A percentile compares a stretch with the other conserved stretches of the same genome.
phyloP scores from a whole-genome alignment of 1,140 invertebrate species.

The Bathynomus jamesi region DNA sequence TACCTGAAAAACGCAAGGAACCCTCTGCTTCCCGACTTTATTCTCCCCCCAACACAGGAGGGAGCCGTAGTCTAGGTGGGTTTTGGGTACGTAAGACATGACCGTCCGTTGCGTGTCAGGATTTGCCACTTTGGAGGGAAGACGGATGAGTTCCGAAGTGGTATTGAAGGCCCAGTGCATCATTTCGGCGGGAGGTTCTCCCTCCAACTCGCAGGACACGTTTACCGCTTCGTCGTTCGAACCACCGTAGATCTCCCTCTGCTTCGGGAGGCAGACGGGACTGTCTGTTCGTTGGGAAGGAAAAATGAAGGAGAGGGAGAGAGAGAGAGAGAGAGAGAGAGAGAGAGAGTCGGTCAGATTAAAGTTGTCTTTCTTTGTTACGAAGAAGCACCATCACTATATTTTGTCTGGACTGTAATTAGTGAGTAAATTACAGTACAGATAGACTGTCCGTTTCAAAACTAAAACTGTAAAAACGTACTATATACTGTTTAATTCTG shows the following conservation, averaged over 20 bases:
- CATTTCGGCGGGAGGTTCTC: constrained; percentile 68
- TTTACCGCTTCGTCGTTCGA: constrained; percentile 68
- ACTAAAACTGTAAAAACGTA: too few relatives aligned
- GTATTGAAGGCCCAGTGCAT: constrained; percentile 47
- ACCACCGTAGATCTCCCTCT: constrained; percentile 60
- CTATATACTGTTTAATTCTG: too few relatives aligned
- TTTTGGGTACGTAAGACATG: constrained; percentile 34
- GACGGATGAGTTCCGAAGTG: constrained; percentile 33
- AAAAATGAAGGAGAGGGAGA: too few relatives aligned
- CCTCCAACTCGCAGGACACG: constrained; percentile 75
- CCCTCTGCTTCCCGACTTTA: constrained; percentile 36
- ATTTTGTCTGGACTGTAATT: too few relatives aligned
- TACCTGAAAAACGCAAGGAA: constrained; percentile 44
- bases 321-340: too few relatives aligned
- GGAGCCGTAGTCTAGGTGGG: constrained; percentile 31
- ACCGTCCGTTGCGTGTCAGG: constrained; percentile 19
- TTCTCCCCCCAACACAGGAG: constrained; percentile 35
- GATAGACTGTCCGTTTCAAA: too few relatives aligned
- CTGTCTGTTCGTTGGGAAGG: too few relatives aligned
- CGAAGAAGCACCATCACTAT: too few relatives aligned
- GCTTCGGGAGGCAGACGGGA: constrained; percentile 1
- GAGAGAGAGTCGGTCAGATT: too few relatives aligned
- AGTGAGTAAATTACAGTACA: too few relatives aligned
- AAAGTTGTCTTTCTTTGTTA: too few relatives aligned
- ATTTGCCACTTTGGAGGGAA: constrained; percentile 8